Evolutionary conservation across 2,888 invertebrate genomes (phyloP).

Genomic region (Dryocosmus kuriphilus): DNA sequence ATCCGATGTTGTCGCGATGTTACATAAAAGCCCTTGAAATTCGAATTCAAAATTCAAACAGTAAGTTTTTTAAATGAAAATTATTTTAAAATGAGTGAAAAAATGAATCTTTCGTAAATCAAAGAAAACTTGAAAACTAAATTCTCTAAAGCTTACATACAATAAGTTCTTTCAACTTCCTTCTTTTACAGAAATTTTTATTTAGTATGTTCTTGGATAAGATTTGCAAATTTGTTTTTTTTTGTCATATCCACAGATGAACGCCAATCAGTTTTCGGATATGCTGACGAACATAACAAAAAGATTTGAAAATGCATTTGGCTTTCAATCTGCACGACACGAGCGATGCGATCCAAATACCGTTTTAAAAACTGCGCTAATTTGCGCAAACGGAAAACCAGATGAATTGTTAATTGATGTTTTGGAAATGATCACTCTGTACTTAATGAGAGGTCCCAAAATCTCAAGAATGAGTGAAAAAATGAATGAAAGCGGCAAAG

Average conservation of each 20-base stretch:
- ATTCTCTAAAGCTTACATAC: no score
- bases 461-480: slow-evolving; percentile 7
- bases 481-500: neutral
- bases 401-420: neutral
- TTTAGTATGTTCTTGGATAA: neutral
- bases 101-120: no score
- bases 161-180: no score
- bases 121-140: no score
- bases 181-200: no score
- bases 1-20: no score
- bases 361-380: neutral
- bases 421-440: neutral
- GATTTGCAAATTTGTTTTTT: neutral
- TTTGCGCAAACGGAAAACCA: neutral
- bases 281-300: slow-evolving; percentile 43
- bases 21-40: no score
- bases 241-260: slow-evolving; percentile 1
- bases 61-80: no score
- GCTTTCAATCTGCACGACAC: neutral
- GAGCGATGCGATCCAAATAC: neutral
- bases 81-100: no score
- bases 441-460: slow-evolving; percentile 1
- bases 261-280: neutral
- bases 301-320: slow-evolving; percentile 44
- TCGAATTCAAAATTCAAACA: no score